Evolutionary conservation across 2,113 vertebrate species (phyloP), one percentile per base, ranked within the genome.

Genomic region (Lipophrys pholis): DNA sequence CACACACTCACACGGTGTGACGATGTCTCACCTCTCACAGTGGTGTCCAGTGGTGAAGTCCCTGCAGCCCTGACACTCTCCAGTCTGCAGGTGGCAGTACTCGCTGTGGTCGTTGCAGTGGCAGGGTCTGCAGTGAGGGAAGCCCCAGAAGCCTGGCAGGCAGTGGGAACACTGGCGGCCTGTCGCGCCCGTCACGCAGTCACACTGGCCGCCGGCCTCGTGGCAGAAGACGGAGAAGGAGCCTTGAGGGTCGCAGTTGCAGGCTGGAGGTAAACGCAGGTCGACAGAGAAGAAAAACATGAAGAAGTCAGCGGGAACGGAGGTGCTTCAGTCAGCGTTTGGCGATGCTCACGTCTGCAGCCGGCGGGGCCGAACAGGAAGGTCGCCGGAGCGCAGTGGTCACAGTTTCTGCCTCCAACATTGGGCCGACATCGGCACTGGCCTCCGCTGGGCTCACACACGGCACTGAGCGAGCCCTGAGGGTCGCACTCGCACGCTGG

Each of bases 401-500:
- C 87, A 0, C 98, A 99, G 74, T 94, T 96, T 73, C 95, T 95
- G 62, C 98, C 97, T 0, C 95, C 92, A 0, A 99, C 92, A 0
- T 95, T 98, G 16, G 95, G 92, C 8, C 95, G 94, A 80, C 98
- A 99, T n/a, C 83, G 93, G 75, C 97, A 99, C 83, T 97, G 96
- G 50, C 98, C 98, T 55, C 97, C 96, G 0, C 57, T 96, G 59
- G 95, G 74, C 46, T 99, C 93, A 0, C 98, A 99, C 58, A 98
- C 91, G 0, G 93, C 90, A 76, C 97, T 99, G 58, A 98, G 75
- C 0, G 97, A 97, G n/a, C 97, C 98, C 82, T 95, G 96, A 0
- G 94, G 96, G 85, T 99, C 95, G 54, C 98, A 99, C 71, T 95
- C 92, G 80, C 97, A 99, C 1, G 94, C 97, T 99, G 88, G 40